Evolutionary conservation across 2,113 vertebrate genomes (phyloP), one percentile per base, ranked within the genome.

Genomic region (Boleophthalmus pectinirostris): DNA sequence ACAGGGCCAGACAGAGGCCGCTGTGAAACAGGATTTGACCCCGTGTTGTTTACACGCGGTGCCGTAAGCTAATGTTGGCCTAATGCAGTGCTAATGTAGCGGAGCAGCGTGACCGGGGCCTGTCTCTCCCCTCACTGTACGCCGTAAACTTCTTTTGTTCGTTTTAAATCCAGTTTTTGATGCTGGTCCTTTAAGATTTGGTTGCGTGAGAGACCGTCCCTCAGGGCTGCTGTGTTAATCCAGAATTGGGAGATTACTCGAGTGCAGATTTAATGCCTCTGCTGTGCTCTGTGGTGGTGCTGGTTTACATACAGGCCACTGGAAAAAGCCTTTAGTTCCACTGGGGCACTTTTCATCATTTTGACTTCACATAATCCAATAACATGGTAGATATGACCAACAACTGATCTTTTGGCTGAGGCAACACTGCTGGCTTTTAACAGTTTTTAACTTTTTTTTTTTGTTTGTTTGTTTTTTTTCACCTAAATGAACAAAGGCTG

Each of bases 1-100:
- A 58, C 65, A 68, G 71, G 46, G 73, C 64, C 84, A 70, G 53
- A 87, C 77, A 85, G 81, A 83, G 25, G 60, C 75, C 74, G 73
- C 79, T 82, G 89, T 90, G 87, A 90, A 92, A 92, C 85, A 79
- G 85, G 89, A 92, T 90, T 89, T 77, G 78, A 86, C 80, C 68
- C 71, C 84, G 75, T 86, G 82, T 72, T 77, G 79, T 73, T 66
- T 70, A 74, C 75, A 74, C 7, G 64, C 56, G 75, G 66, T 53
- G 10, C 75, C 77, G 78, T 57, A 70, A 75, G 71, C 82, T 85
- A 85, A 89, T 74, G 56, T 43, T 61, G 33, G 85, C 78, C 79
- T 88, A 61, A 61, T 61, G 58, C 9, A 18, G 24, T 33, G 79
- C 79, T 88, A 61, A 61, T 61, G 58, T 33, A 18, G 2, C 16